A percentile compares a stretch with the other conserved stretches of the same genome.
These are phyloP conservation scores for Aporophyla lueneburgensis DNA, from an alignment of 2,888 invertebrate species.

Conservation along the genomic window DNA sequence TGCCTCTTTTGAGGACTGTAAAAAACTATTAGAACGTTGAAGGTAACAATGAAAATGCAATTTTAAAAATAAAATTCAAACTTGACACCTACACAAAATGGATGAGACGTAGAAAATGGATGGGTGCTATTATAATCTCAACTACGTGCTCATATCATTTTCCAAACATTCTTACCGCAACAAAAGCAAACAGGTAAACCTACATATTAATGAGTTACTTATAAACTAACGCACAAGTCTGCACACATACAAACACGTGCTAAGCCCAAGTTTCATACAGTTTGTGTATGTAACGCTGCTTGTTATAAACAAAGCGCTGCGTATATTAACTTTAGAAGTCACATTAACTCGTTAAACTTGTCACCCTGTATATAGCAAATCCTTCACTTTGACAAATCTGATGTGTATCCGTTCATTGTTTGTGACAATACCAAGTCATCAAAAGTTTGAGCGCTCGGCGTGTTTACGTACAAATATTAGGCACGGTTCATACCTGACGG, in stretches of 20 bases:
- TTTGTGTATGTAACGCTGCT: slow-evolving; percentile 57
- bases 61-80: neutral
- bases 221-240: slow-evolving; percentile 29
- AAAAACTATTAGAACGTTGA: slow-evolving; percentile 2
- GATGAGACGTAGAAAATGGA: slow-evolving; percentile 13
- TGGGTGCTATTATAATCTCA: neutral
- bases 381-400: slow-evolving; percentile 58
- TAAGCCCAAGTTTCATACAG: slow-evolving; percentile 49
- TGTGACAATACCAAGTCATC: slow-evolving; percentile 60
- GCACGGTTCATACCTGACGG: slow-evolving; percentile 6
- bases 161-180: neutral
- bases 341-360: slow-evolving; percentile 74
- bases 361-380: slow-evolving; percentile 72
- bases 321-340: slow-evolving; percentile 74
- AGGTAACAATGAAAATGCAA: neutral
- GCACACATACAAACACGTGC: slow-evolving; percentile 22
- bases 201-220: slow-evolving; percentile 46
- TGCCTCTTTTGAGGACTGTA: neutral
- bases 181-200: slow-evolving; percentile 25
- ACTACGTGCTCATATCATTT: neutral
- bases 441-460: slow-evolving; percentile 47
- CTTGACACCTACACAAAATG: neutral
- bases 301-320: slow-evolving; percentile 66
- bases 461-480: slow-evolving; percentile 43
- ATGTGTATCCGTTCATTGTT: slow-evolving; percentile 60